Evolutionary conservation across 2,888 invertebrate species (phyloP), one percentile per base, ranked within the genome.

Genomic region (Didymodactylos carnosus): DNA sequence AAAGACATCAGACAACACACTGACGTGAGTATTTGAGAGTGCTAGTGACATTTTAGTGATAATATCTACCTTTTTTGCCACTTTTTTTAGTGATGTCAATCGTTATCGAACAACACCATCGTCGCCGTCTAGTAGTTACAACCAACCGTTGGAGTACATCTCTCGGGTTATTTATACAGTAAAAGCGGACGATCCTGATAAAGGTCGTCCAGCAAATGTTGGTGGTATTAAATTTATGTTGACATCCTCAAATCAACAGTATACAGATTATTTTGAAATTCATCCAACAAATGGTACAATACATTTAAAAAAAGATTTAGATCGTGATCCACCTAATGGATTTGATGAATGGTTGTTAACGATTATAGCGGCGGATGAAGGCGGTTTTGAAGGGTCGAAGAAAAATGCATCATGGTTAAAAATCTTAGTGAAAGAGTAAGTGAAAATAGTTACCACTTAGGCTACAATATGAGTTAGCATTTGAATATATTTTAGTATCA

Each of bases 291-390:
- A 53, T 25, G 74, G 74, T 29, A 71, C 71, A 25, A 94, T 95
- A 84, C 94, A 90, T 83, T 92, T 94, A 23, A 87, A 92, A 41
- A 93, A 93, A 51, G 86, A 92, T 43, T 85, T 97, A 82, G 95
- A 97, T 85, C 88, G 97, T 78, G 97, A 97, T 87, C 92, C 94
- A 82, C 95, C 97, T 0, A 91, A 91, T 82, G 97, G 97, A 39
- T 87, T 94, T 76, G 93, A 62, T 19, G 53, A 62, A 62, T 62
- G 53, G 53, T 62, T 62, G 11, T 35, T 62, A 62, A 62, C 53
- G 5, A 62, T 62, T 7, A 62, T 62, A 19, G 53, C 53, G 10
- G 53, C 53, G 6, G 53, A 62, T 62, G 53, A 62, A 62, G 53
- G 35, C 35, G 53, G 53, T 13, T 7, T 27, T 16, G 53, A 62